Percentiles rank a stretch among this genome's conserved stretches.
phyloP scores from a whole-genome alignment of 2,113 vertebrate genomes.

The Acrocephalus kingi region DNA sequence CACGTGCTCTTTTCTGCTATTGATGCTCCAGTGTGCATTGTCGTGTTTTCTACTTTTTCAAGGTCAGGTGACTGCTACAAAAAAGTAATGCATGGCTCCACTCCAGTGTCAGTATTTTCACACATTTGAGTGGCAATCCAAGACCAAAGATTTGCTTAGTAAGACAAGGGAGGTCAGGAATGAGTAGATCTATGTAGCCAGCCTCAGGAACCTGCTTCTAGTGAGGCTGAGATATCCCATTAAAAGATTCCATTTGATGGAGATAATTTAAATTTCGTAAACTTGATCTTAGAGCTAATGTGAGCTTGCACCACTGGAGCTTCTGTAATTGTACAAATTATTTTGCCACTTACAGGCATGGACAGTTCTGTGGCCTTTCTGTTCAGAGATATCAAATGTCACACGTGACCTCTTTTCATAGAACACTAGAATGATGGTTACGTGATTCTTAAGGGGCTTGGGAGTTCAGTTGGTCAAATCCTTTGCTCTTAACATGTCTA shows the following conservation, averaged over 20 bases:
- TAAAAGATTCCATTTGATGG: background rate
- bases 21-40: background rate
- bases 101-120: background rate
- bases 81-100: background rate
- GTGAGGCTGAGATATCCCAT: background rate
- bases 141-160: background rate
- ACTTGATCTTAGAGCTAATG: background rate
- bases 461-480: background rate
- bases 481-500: background rate
- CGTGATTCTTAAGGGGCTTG: background rate
- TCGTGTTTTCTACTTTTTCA: background rate
- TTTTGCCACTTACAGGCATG: background rate
- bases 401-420: background rate
- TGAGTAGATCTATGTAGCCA: background rate
- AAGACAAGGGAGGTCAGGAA: background rate
- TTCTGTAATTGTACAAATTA: background rate
- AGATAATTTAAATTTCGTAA: background rate
- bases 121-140: background rate
- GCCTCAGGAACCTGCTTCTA: background rate
- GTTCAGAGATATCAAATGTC: background rate
- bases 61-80: background rate
- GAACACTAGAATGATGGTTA: background rate
- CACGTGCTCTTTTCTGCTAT: background rate
- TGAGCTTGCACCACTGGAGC: background rate
- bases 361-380: background rate